A percentile compares a stretch with the other conserved stretches of the same genome.
These are phyloP conservation scores for Chlorops oryzae DNA, from an alignment of 1,140 invertebrate genomes.

Conservation along the genomic window DNA sequence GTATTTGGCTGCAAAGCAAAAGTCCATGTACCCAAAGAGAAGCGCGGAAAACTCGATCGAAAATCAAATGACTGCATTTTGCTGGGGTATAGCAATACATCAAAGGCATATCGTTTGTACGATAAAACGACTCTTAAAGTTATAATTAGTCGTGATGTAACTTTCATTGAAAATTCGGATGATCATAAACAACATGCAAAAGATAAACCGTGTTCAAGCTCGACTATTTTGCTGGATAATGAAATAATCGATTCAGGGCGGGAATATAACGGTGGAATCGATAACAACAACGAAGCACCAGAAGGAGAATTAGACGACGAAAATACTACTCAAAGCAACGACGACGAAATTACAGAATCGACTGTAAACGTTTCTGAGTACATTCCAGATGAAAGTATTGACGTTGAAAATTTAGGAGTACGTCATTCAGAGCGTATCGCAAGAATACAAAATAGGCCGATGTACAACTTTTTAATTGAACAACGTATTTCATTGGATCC, in stretches of 20 bases:
- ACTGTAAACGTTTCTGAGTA: too few relatives aligned
- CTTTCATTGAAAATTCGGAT: slow-evolving; percentile 30
- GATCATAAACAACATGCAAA: slow-evolving; percentile 20
- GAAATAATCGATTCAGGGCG: background rate
- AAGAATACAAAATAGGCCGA: too few relatives aligned
- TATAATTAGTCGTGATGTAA: slow-evolving; percentile 30
- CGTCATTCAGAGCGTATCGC: too few relatives aligned
- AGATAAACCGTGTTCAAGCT: slow-evolving; percentile 28
- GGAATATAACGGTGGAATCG: too few relatives aligned
- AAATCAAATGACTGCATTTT: slow-evolving; percentile 27
- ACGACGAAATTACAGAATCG: background rate
- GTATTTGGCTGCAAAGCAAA: slow-evolving; percentile 8
- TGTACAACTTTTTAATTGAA: background rate
- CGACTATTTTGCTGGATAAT: slow-evolving; percentile 22
- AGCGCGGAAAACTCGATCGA: slow-evolving; percentile 24
- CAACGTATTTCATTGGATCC: slow-evolving; percentile 7
- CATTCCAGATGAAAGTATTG: too few relatives aligned
- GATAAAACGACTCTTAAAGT: slow-evolving; percentile 29
- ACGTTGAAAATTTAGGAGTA: too few relatives aligned
- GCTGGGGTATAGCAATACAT: slow-evolving; percentile 30
- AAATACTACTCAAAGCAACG: background rate
- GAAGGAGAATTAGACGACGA: too few relatives aligned
- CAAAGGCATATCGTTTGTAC: slow-evolving; percentile 31
- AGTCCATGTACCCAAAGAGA: slow-evolving; percentile 20
- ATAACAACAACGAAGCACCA: too few relatives aligned